A percentile compares a stretch with the other conserved stretches of the same genome.
Evolutionary conservation across 2,888 invertebrate species (phyloP).

Genomic region (Mesorhabditis spiculigera): DNA sequence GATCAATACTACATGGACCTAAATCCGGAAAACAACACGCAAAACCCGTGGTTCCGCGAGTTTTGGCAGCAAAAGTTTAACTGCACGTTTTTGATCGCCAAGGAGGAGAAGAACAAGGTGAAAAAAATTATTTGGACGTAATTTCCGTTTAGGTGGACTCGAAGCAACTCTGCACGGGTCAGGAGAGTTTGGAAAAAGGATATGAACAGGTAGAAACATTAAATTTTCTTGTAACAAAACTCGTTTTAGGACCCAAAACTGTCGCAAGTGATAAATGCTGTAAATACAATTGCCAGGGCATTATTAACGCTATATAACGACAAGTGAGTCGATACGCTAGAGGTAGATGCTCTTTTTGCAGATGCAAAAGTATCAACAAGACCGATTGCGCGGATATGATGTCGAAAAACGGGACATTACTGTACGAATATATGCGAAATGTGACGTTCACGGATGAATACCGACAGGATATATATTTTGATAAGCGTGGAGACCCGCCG

Average conservation of each 20-base stretch:
- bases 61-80: slow-evolving; percentile 75
- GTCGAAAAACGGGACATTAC: slow-evolving; percentile 72
- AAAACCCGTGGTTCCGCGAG: slow-evolving; percentile 75
- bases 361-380: slow-evolving; percentile 52
- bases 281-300: slow-evolving; percentile 74
- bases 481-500: slow-evolving; percentile 75
- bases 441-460: slow-evolving; percentile 63
- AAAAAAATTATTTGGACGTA: slow-evolving; percentile 6
- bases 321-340: slow-evolving; percentile 20
- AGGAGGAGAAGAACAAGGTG: slow-evolving; percentile 42
- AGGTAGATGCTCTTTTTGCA: not conserved
- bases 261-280: slow-evolving; percentile 76
- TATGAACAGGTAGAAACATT: slow-evolving; percentile 44
- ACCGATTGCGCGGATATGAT: slow-evolving; percentile 69
- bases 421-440: slow-evolving; percentile 69
- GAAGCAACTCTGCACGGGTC: slow-evolving; percentile 44
- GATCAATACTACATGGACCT: slow-evolving; percentile 72
- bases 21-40: slow-evolving; percentile 68
- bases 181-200: slow-evolving; percentile 47
- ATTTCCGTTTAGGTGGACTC: no score
- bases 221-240: not conserved
- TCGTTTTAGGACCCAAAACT: slow-evolving; percentile 71
- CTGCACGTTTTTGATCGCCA: slow-evolving; percentile 36
- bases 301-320: slow-evolving; percentile 72
- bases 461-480: slow-evolving; percentile 70